Evolutionary conservation across 2,113 vertebrate species (phyloP).

Genomic region (Chaenocephalus aceratus): DNA sequence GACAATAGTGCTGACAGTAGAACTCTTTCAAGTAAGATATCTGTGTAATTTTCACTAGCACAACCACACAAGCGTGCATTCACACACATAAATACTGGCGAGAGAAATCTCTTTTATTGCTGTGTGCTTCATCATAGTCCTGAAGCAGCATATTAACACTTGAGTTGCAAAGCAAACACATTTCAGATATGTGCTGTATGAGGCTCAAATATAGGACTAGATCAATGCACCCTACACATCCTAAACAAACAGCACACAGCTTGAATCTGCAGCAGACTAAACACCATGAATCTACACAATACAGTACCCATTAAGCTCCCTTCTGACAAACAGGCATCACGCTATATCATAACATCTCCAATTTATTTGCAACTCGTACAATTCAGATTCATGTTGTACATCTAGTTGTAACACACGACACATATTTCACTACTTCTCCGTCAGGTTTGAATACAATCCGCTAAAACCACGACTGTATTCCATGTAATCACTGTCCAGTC

Average conservation of each 20-base stretch:
- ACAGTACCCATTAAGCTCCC: slow-evolving; percentile 24
- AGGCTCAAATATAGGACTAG: slow-evolving; percentile 43
- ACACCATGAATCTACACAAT: slow-evolving; percentile 49
- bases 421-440: slow-evolving; percentile 25
- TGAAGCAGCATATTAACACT: slow-evolving; percentile 66
- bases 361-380: slow-evolving; percentile 11
- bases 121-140: slow-evolving; percentile 62
- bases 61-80: slow-evolving; percentile 13
- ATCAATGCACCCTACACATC: slow-evolving; percentile 49
- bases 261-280: slow-evolving; percentile 45
- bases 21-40: slow-evolving; percentile 79
- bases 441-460: slow-evolving; percentile 29
- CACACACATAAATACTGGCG: slow-evolving; percentile 45
- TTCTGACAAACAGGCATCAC: slow-evolving; percentile 26
- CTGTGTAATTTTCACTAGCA: slow-evolving; percentile 70
- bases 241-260: slow-evolving; percentile 52
- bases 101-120: slow-evolving; percentile 47
- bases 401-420: slow-evolving; percentile 12
- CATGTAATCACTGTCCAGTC: slow-evolving; percentile 23
- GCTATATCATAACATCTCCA: slow-evolving; percentile 1
- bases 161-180: slow-evolving; percentile 68
- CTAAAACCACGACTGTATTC: slow-evolving; percentile 23
- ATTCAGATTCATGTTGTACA: slow-evolving; percentile 4
- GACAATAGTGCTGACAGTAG: slow-evolving; percentile 80
- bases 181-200: slow-evolving; percentile 52